Percentiles rank a stretch among this genome's conserved stretches.
phyloP scores from a whole-genome alignment of 2,888 invertebrate genomes.

The Eudasyphora cyanicolor region DNA sequence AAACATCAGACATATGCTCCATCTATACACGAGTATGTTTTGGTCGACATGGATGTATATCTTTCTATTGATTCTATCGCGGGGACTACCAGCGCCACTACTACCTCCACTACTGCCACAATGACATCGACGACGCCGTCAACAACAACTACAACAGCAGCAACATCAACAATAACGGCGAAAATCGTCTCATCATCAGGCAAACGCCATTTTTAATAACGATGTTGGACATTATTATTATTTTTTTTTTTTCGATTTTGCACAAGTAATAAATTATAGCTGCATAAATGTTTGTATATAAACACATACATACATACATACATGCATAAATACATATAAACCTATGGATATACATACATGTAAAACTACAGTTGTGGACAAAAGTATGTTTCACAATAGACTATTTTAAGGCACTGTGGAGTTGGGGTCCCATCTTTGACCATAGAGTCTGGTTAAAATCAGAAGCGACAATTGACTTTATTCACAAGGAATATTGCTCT shows the following conservation, averaged over 20 bases:
- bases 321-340: conserved; percentile 12
- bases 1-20: not conserved
- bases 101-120: conserved; percentile 4
- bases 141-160: too few species aligned
- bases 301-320: not conserved
- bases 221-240: conserved; percentile 53
- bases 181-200: conserved; percentile 59
- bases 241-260: conserved; percentile 42
- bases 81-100: not conserved
- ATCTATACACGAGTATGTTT: not conserved
- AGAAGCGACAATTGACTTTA: too few species aligned
- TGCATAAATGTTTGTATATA: conserved; percentile 48
- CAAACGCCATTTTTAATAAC: conserved; percentile 66
- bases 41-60: not conserved
- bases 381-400: too few species aligned
- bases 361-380: not conserved
- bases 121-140: conserved; percentile 26
- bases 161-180: conserved; percentile 42
- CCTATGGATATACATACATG: not conserved
- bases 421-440: too few species aligned
- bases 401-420: too few species aligned
- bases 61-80: not conserved
- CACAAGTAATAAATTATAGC: conserved; percentile 63
- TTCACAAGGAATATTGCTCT: too few species aligned
- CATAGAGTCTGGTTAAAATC: too few species aligned